phyloP scores from a whole-genome alignment of 2,797 vertebrate genomes.

The Tapera naevia region DNA sequence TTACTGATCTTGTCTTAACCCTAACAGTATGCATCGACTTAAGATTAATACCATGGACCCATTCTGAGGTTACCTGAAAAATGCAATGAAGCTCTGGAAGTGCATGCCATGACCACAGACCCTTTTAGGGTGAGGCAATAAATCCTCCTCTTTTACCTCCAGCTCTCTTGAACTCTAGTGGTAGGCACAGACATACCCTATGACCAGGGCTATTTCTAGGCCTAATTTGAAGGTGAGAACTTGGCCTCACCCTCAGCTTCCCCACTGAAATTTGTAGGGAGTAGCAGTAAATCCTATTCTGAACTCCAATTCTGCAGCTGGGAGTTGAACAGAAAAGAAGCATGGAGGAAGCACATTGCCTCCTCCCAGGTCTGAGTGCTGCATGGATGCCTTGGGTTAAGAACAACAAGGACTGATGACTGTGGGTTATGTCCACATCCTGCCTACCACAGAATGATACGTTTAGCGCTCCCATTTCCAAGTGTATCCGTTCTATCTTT shows the following conservation, averaged over 20 bases:
- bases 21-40: not conserved
- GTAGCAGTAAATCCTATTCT: not conserved
- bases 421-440: not conserved
- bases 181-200: not conserved
- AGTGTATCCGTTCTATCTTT: not conserved
- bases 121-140: not conserved
- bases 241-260: not conserved
- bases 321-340: not conserved
- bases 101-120: not conserved
- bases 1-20: not conserved
- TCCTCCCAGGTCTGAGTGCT: not conserved
- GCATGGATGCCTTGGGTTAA: not conserved
- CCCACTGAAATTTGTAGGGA: not conserved
- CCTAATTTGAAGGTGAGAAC: not conserved
- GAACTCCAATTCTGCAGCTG: not conserved
- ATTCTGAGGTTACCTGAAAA: not conserved
- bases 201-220: not conserved
- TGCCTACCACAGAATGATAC: not conserved
- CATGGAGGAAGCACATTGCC: rapidly evolving
- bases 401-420: not conserved
- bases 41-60: not conserved
- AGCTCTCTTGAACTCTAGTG: not conserved
- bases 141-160: not conserved
- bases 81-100: not conserved
- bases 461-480: not conserved